Conservation (phyloP, 2,113 vertebrate genomes). For the Girardinichthys multiradiatus region DNA sequence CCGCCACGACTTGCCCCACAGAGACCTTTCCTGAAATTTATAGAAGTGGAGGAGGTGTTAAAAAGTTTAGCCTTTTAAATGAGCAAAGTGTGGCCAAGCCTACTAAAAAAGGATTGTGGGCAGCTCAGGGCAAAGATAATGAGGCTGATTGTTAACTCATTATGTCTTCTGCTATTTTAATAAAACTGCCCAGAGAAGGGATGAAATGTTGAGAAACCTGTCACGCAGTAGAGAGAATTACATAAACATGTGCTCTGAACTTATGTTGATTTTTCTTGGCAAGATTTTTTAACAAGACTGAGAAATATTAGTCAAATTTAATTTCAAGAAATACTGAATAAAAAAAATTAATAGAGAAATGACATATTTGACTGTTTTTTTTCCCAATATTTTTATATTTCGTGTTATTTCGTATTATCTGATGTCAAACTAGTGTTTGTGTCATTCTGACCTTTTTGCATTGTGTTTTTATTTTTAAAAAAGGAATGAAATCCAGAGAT, state of each 20-base stretch:
- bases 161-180: constrained; percentile 24
- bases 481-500: too few relatives aligned
- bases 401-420: too few relatives aligned
- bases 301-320: neutral
- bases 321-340: too few relatives aligned
- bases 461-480: too few relatives aligned
- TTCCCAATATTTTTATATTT: too few relatives aligned
- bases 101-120: constrained; percentile 24
- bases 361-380: too few relatives aligned
- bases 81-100: constrained; percentile 7
- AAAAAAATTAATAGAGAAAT: too few relatives aligned
- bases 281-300: neutral
- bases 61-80: constrained; percentile 19
- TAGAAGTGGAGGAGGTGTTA: constrained; percentile 25
- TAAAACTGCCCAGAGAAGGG: constrained; percentile 22
- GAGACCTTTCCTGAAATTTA: constrained; percentile 34
- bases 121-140: constrained; percentile 38
- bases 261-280: neutral
- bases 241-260: neutral
- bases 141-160: constrained; percentile 30
- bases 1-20: constrained; percentile 8
- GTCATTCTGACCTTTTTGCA: too few relatives aligned
- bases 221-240: neutral
- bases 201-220: constrained; percentile 1
- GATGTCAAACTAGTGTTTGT: too few relatives aligned